These are phyloP conservation scores for Paralinhomoeus sp. DNA, from an alignment of 2,888 invertebrate genomes.

Conservation along the genomic window DNA sequence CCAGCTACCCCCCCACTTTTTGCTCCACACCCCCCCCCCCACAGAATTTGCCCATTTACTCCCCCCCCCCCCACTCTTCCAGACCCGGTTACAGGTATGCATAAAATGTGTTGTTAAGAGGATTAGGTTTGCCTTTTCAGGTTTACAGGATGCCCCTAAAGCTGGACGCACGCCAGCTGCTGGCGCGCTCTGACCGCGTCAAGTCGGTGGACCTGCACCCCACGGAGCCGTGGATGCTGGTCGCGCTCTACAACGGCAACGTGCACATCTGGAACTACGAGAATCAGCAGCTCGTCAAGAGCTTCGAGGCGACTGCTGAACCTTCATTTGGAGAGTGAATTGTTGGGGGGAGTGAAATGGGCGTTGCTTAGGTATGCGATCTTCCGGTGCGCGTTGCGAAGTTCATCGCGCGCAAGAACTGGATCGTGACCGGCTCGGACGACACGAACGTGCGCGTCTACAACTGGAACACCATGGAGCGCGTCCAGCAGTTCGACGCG, in stretches of 20 bases:
- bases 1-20: no score
- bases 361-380: conserved; percentile 46
- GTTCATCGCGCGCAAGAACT: conserved; percentile 89
- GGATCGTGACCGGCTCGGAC: conserved; percentile 86
- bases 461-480: conserved; percentile 92
- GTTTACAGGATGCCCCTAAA: conserved; percentile 59
- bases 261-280: conserved; percentile 99
- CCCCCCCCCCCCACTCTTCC: no score
- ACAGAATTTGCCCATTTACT: no score
- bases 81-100: no score
- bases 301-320: conserved; percentile 33
- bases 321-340: not conserved
- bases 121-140: no score
- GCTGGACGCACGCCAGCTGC: conserved; percentile 85
- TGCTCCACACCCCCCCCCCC: no score
- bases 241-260: conserved; percentile 91
- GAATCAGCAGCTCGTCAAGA: conserved; percentile 45
- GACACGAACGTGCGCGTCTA: conserved; percentile 51
- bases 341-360: not conserved
- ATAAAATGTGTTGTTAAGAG: no score
- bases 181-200: conserved; percentile 89
- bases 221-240: conserved; percentile 92
- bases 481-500: conserved; percentile 84
- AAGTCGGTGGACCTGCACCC: conserved; percentile 95
- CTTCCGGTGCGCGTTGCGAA: conserved; percentile 81